Percentiles rank a stretch among this genome's conserved stretches.
Conservation (phyloP, 2,888 invertebrate genomes). For the Melinaea menophilus region DNA sequence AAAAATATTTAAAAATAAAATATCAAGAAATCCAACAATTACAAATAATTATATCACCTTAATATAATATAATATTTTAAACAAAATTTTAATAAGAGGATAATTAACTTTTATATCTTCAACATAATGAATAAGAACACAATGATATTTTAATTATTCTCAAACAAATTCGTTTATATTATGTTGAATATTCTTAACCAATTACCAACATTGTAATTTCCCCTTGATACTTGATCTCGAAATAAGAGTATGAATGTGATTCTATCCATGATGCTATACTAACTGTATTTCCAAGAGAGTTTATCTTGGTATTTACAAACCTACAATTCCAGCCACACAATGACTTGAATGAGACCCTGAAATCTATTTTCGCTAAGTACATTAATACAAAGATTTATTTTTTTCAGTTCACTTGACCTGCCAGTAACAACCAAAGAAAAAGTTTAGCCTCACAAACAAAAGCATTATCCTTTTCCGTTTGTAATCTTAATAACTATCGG, state of each 20-base stretch:
- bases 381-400: no score
- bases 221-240: conserved; percentile 89
- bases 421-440: not conserved
- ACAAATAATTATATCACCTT: conserved; percentile 1
- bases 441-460: conserved; percentile 5
- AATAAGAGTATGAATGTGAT: conserved; percentile 90
- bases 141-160: not conserved
- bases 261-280: conserved; percentile 95
- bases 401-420: no score
- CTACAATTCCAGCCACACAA: conserved; percentile 93
- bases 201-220: conserved; percentile 94
- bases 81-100: no score
- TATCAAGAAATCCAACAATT: not conserved
- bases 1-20: conserved; percentile 3
- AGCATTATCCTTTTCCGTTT: conserved; percentile 19
- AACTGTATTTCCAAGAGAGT: conserved; percentile 96
- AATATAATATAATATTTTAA: not conserved
- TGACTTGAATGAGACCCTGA: conserved; percentile 70
- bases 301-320: conserved; percentile 95
- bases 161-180: not conserved
- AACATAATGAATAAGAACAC: no score
- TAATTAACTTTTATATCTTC: no score
- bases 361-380: no score
- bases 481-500: conserved; percentile 8
- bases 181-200: not conserved